Evolutionary conservation across 2,888 invertebrate genomes (phyloP), one percentile per base, ranked within the genome.

Genomic region (Plagodis dolabraria): DNA sequence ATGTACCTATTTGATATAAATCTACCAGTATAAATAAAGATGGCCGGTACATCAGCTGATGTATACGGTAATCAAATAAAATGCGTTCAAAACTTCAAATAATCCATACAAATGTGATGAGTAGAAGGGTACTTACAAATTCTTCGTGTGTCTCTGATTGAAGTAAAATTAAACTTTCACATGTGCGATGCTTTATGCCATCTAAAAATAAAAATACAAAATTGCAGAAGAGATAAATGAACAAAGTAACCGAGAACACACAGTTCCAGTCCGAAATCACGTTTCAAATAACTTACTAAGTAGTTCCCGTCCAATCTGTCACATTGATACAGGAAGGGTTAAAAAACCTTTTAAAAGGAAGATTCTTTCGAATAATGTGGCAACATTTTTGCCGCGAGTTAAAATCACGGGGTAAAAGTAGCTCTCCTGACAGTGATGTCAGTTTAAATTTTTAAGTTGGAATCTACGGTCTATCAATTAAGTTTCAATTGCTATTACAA

Each of bases 281-380:
- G 7, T 43, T 43, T 43, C 43, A 12, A 43, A 43, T 70, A 73
- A 73, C 70, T 69, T 63, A 59, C 67, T 74, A 76, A 79, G 79
- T 79, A 79, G 80, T 80, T 77, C 62, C 58, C 71, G 80, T 78
- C 75, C 50, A 69, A 75, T 70, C 71, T 81, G 83, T 79, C 85
- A 77, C 68, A 51, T 50, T 61, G 57, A 69, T 70, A 66, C 69
- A 62, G 70, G 63, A 75, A 79, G 71, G 73, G 76, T 75, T 79
- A 65, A 70, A 70, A 58, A 64, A 47, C 38, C 38, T 43, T 48
- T 38, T 44, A 40, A 50, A 48, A 51, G 45, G 36, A 9, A 38
- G 22, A 40, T 53, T 53, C 10, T 2, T 58, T 50, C 54, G 38
- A 7, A 52, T 33, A 52, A 56, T 33, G 8, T 42, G 49, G 11